Percentiles rank a stretch among this genome's conserved stretches.
Conservation (phyloP, 2,113 vertebrate genomes). For the Podilymbus podiceps region DNA sequence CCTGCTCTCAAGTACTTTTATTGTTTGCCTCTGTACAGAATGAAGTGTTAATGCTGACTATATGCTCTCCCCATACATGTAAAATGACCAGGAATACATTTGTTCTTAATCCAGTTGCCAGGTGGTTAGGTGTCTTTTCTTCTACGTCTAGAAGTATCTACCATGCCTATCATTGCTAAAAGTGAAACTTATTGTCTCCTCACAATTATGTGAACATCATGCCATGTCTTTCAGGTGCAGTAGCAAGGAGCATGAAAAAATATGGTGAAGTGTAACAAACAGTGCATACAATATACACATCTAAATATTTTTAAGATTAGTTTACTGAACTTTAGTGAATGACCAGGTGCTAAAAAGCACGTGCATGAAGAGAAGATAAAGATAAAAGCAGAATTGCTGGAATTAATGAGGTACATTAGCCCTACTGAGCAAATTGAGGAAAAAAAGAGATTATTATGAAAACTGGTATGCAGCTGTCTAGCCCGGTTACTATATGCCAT, state of each 20-base stretch:
- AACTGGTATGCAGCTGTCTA: neutral
- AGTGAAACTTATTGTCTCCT: neutral
- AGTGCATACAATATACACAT: too few relatives aligned
- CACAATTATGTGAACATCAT: neutral
- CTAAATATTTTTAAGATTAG: neutral
- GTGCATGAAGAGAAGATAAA: neutral
- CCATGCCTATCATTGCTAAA: neutral
- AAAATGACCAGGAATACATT: neutral
- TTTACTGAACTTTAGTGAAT: neutral
- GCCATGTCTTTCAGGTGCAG: neutral
- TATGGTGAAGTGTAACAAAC: too few relatives aligned
- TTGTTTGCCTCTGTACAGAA: neutral
- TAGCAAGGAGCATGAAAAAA: neutral
- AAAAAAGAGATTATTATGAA: neutral
- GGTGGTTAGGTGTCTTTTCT: neutral
- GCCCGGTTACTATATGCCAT: neutral
- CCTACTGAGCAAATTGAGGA: neutral
- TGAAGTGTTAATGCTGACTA: neutral
- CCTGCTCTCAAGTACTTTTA: neutral
- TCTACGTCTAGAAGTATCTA: neutral
- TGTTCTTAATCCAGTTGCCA: neutral
- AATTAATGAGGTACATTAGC: neutral
- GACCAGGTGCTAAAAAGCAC: neutral
- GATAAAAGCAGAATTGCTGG: neutral
- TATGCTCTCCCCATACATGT: neutral